Conservation (phyloP, 2,797 vertebrate species). For the Lepidocolaptes lacrymiger region DNA sequence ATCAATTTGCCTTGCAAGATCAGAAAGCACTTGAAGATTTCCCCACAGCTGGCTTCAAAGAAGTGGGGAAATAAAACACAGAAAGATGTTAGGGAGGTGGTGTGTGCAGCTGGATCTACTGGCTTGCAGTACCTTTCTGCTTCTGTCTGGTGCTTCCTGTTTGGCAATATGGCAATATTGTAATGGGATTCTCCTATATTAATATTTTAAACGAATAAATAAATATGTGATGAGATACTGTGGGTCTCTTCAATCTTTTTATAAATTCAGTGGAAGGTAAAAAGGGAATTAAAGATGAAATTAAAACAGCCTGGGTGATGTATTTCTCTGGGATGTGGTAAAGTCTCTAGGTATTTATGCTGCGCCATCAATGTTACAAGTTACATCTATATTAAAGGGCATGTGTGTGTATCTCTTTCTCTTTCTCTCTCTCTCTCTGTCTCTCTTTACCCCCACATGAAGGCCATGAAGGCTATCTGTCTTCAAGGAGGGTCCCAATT, state of each 20-base stretch:
- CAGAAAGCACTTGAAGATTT: neutral
- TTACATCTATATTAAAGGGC: constrained; percentile 44
- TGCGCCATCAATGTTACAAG: neutral
- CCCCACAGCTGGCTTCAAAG: neutral
- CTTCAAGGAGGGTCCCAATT: neutral
- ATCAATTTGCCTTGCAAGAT: neutral
- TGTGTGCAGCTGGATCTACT: neutral
- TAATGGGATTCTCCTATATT: constrained; percentile 52
- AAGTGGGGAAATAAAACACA: neutral
- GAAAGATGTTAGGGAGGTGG: neutral
- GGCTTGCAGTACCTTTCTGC: neutral
- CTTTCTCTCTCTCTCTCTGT: neutral
- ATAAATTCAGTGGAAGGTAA: constrained; percentile 19
- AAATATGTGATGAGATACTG: constrained; percentile 59
- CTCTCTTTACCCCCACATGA: neutral
- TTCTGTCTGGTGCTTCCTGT: neutral
- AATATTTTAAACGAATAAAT: constrained; percentile 69
- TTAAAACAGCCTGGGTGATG: constrained; percentile 51
- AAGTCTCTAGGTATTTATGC: constrained; percentile 33
- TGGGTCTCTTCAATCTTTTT: constrained; percentile 7
- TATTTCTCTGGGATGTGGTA: constrained; percentile 7
- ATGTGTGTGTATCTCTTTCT: neutral
- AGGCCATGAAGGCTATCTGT: neutral
- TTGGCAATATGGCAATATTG: neutral
- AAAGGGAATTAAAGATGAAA: constrained; percentile 69